Percentiles rank a stretch among this genome's conserved stretches.
These are phyloP conservation scores for Pseudanteris insignis DNA, from an alignment of 2,888 invertebrate genomes.

Conservation along the genomic window DNA sequence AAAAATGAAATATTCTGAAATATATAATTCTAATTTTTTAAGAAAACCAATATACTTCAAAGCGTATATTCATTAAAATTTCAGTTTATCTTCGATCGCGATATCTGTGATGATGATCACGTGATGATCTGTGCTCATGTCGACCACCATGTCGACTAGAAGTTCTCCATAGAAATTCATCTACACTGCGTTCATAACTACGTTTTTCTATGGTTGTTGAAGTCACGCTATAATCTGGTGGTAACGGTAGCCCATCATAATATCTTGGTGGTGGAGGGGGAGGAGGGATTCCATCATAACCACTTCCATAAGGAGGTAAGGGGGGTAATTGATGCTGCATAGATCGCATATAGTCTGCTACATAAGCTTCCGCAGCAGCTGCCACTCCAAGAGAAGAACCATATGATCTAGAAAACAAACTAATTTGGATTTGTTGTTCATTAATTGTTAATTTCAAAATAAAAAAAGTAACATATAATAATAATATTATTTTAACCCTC, in stretches of 20 bases:
- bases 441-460: slow-evolving; percentile 5
- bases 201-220: slow-evolving; percentile 75
- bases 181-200: slow-evolving; percentile 88
- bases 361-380: slow-evolving; percentile 84
- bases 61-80: background rate
- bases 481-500: no score
- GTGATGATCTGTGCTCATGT: slow-evolving; percentile 67
- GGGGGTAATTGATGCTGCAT: slow-evolving; percentile 89
- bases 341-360: slow-evolving; percentile 88
- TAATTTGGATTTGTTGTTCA: slow-evolving; percentile 8
- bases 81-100: slow-evolving; percentile 70
- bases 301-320: slow-evolving; percentile 84
- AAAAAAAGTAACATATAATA: background rate
- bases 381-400: slow-evolving; percentile 70
- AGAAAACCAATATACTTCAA: background rate
- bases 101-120: slow-evolving; percentile 72
- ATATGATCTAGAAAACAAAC: slow-evolving; percentile 61
- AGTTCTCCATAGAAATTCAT: slow-evolving; percentile 87
- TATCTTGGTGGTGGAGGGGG: slow-evolving; percentile 71
- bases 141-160: slow-evolving; percentile 71
- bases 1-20: no score
- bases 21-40: no score
- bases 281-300: slow-evolving; percentile 70
- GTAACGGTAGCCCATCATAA: slow-evolving; percentile 79
- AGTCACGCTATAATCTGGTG: slow-evolving; percentile 76